Evolutionary conservation across 2,888 invertebrate species (phyloP), one percentile per base, ranked within the genome.

Genomic region (Acrocyrtus sp.): DNA sequence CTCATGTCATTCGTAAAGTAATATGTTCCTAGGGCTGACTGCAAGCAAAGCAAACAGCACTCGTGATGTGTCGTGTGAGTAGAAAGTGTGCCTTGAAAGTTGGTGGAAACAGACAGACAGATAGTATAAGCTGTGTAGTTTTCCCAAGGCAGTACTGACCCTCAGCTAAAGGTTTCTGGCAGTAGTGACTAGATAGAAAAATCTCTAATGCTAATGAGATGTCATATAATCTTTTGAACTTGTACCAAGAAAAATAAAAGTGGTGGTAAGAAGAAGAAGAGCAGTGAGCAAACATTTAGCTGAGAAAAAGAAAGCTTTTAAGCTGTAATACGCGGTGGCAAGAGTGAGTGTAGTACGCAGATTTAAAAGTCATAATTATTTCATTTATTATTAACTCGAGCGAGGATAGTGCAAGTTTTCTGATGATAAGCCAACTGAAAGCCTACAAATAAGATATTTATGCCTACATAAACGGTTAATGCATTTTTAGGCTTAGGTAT

Each of bases 111-210:
- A 8, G 34, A 8, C 6, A 34, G 34, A 12, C 6, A 34, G 34
- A 34, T 34, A 34, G 34, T n/a, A n/a, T n/a, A n/a, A 34, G 34
- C n/a, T 24, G 34, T 60, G 29, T n/a, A 24, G 39, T 51, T 34
- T 60, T 60, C 53, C 47, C 68, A 69, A 69, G 68, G 68, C 68
- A 69, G 61, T 60, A 61, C 34, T 69, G 66, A 57, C 56, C 66
- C 66, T 66, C 51, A 19, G 45, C 27, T 19, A 19, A 48, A 56
- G 48, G 48, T 57, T 48, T 66, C 68, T 61, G 68, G 68, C 68
- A 61, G 47, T 15, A 43, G 39, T 12, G 43, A 19, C 34, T 34
- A 34, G 58, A 51, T 50, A 12, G 24, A 66, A 66, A 65, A 54
- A 48, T 47, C 45, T 53, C 24, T 26, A 27, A 43, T 17, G 39